These are phyloP conservation scores for Myathropa florea DNA, from an alignment of 2,888 invertebrate species.

Conservation along the genomic window DNA sequence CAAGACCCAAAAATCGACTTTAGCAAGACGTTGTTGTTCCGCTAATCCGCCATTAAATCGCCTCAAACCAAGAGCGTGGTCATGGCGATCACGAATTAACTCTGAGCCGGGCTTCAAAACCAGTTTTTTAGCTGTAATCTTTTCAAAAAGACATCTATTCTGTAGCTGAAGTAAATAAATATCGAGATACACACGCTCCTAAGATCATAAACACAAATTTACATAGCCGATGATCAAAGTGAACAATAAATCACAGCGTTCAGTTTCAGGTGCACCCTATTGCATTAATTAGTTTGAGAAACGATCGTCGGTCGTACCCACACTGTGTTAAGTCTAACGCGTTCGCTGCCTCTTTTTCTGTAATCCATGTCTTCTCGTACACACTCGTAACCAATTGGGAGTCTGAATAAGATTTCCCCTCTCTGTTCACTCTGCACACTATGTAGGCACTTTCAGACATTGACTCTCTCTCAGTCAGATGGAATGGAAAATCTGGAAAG, in stretches of 20 bases:
- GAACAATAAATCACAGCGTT: slow-evolving; percentile 3
- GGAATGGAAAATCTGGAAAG: slow-evolving; percentile 64
- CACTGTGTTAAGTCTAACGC: slow-evolving; percentile 36
- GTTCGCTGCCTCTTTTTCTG: slow-evolving; percentile 35
- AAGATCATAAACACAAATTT: background rate
- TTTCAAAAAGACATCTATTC: no score
- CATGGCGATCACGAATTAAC: no score
- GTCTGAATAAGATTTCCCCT: slow-evolving; percentile 60
- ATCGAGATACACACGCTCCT: background rate
- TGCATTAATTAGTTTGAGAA: slow-evolving; percentile 35
- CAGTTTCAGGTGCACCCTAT: slow-evolving; percentile 41
- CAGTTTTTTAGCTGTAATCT: no score
- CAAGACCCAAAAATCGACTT: no score
- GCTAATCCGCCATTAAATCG: no score
- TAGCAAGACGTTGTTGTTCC: no score
- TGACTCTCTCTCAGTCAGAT: slow-evolving; percentile 62
- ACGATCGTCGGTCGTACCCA: slow-evolving; percentile 41
- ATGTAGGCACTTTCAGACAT: slow-evolving; percentile 10
- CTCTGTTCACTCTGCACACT: slow-evolving; percentile 52
- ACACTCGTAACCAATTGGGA: slow-evolving; percentile 59
- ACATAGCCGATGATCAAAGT: background rate
- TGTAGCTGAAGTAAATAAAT: background rate
- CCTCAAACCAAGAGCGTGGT: no score
- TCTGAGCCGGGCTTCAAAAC: no score
- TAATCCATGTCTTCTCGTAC: slow-evolving; percentile 29